A percentile compares a stretch with the other conserved stretches of the same genome.
These are phyloP conservation scores for Alviniconcha strummeri DNA, from an alignment of 2,888 invertebrate genomes.

Conservation along the genomic window DNA sequence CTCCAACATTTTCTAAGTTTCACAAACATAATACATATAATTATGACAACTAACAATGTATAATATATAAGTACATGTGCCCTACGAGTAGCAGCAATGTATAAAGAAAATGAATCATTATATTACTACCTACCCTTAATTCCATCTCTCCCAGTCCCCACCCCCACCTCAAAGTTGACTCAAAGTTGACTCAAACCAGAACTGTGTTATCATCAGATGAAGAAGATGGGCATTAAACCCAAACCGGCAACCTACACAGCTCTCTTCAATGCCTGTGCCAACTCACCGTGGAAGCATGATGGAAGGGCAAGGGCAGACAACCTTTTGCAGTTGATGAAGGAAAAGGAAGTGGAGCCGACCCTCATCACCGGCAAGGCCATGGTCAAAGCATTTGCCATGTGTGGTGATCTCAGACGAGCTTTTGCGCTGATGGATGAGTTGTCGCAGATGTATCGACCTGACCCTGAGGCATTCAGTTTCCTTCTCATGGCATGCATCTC, in stretches of 20 bases:
- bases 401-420: slow-evolving; percentile 85
- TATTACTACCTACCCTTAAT: too few relatives aligned
- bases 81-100: too few relatives aligned
- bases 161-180: too few relatives aligned
- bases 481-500: slow-evolving; percentile 89
- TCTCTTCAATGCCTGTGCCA: slow-evolving; percentile 91
- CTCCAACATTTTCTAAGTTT: too few relatives aligned
- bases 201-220: slow-evolving; percentile 78
- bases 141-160: too few relatives aligned
- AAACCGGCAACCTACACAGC: slow-evolving; percentile 87
- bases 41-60: too few relatives aligned
- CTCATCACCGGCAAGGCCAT: slow-evolving; percentile 88
- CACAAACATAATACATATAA: too few relatives aligned
- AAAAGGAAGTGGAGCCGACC: slow-evolving; percentile 81
- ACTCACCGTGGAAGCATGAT: slow-evolving; percentile 81
- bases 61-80: too few relatives aligned
- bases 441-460: slow-evolving; percentile 72
- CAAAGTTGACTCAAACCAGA: too few relatives aligned
- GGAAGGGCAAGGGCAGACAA: slow-evolving; percentile 82
- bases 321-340: slow-evolving; percentile 82
- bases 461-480: slow-evolving; percentile 84
- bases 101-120: too few relatives aligned
- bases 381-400: slow-evolving; percentile 92
- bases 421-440: slow-evolving; percentile 91
- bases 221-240: slow-evolving; percentile 81